Percentiles rank a stretch among this genome's conserved stretches.
These are phyloP conservation scores for Bujurquina vittata DNA, from an alignment of 2,113 vertebrate genomes.

Conservation along the genomic window DNA sequence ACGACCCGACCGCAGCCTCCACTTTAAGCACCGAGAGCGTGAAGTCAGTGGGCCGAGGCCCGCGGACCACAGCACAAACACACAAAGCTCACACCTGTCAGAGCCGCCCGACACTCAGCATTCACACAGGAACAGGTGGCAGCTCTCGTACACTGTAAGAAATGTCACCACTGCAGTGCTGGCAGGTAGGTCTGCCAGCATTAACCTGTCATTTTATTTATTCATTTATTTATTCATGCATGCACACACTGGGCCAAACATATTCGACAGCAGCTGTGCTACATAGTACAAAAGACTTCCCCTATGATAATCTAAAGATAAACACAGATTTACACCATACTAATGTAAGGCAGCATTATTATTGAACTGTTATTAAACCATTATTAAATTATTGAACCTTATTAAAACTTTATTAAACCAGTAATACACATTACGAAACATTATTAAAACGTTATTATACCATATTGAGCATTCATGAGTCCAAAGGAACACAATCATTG, in stretches of 20 bases:
- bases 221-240: neutral
- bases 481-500: neutral
- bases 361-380: too few relatives aligned
- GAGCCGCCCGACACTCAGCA: neutral
- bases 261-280: neutral
- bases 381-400: too few relatives aligned
- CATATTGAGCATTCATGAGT: neutral
- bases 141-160: fast-evolving
- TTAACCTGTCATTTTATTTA: neutral
- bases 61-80: neutral
- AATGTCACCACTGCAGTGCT: neutral
- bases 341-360: too few relatives aligned
- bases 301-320: too few relatives aligned
- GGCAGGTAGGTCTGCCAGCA: neutral
- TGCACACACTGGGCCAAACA: neutral
- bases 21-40: neutral
- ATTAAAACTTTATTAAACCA: too few relatives aligned
- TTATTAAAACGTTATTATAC: too few relatives aligned
- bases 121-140: neutral
- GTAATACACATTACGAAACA: too few relatives aligned
- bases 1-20: neutral
- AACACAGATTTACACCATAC: neutral
- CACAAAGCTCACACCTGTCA: neutral
- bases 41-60: neutral
- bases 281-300: neutral